Percentiles rank a stretch among this genome's conserved stretches.
These are phyloP conservation scores for Eumaeus atala DNA, from an alignment of 1,140 invertebrate genomes.

Conservation along the genomic window DNA sequence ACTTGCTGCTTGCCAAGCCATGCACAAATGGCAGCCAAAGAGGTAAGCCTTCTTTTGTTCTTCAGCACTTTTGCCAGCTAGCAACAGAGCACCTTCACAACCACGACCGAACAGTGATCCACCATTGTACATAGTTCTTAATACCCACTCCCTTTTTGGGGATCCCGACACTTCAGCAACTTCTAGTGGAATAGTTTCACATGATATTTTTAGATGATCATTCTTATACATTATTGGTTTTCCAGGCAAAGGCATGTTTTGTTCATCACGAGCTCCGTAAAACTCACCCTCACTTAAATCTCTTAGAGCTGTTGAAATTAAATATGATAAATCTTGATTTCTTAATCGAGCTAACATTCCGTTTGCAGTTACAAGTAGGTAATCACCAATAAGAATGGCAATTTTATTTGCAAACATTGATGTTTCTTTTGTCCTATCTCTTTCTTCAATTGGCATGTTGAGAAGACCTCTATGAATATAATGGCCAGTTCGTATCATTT, in stretches of 20 bases:
- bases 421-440: constrained; percentile 77
- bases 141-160: constrained; percentile 85
- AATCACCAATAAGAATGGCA: constrained; percentile 92
- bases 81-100: constrained; percentile 85
- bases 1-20: constrained; percentile 85
- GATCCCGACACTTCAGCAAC: constrained; percentile 75
- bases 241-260: constrained; percentile 84
- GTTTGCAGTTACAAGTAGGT: constrained; percentile 88
- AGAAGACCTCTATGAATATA: constrained; percentile 92
- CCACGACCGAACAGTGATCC: constrained; percentile 87
- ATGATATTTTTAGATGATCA: constrained; percentile 45
- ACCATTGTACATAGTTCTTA: constrained; percentile 83
- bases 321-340: constrained; percentile 84
- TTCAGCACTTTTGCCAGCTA: constrained; percentile 80
- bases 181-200: constrained; percentile 55
- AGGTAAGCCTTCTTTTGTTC: constrained; percentile 82
- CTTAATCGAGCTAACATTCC: constrained; percentile 84
- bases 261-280: constrained; percentile 82
- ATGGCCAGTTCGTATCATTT: constrained; percentile 96
- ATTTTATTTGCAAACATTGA: constrained; percentile 90
- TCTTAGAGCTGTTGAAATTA: constrained; percentile 87
- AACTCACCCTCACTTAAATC: constrained; percentile 92
- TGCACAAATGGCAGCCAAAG: constrained; percentile 89
- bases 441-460: constrained; percentile 77
- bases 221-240: constrained; percentile 47